Conservation (phyloP, 1,140 invertebrate genomes). For the Heterodera schachtii region DNA sequence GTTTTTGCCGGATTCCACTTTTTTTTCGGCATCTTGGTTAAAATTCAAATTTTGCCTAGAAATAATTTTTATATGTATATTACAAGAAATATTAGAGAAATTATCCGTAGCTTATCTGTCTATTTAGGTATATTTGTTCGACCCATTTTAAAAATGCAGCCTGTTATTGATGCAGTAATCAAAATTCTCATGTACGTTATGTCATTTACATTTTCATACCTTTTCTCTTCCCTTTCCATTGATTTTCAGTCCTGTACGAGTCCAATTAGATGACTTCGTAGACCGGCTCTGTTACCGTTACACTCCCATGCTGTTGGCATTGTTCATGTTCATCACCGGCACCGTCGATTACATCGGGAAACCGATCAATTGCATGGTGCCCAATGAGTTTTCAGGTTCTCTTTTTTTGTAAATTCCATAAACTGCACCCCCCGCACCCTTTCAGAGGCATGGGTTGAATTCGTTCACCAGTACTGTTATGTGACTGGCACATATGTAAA, state of each 20-base stretch:
- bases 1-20: no score
- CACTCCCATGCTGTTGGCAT: constrained; percentile 19
- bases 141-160: not conserved
- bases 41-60: no score
- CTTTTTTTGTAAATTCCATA: not conserved
- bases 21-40: no score
- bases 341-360: constrained; percentile 24
- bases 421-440: not conserved
- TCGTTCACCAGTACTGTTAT: constrained; percentile 27
- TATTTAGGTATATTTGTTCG: no score
- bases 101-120: no score
- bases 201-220: not conserved
- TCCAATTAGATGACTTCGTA: constrained; percentile 20
- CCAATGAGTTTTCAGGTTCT: constrained; percentile 19
- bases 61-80: no score
- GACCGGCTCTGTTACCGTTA: constrained; percentile 23
- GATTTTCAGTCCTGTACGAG: constrained; percentile 2
- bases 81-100: no score
- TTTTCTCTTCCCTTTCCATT: not conserved
- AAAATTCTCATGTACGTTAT: not conserved
- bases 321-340: constrained; percentile 32
- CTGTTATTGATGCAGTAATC: constrained; percentile 1
- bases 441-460: constrained; percentile 17
- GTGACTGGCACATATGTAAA: constrained; percentile 28
- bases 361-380: constrained; percentile 24